A percentile compares a stretch with the other conserved stretches of the same genome.
These are phyloP conservation scores for Anastrepha obliqua DNA, from an alignment of 1,140 invertebrate species.

Conservation along the genomic window DNA sequence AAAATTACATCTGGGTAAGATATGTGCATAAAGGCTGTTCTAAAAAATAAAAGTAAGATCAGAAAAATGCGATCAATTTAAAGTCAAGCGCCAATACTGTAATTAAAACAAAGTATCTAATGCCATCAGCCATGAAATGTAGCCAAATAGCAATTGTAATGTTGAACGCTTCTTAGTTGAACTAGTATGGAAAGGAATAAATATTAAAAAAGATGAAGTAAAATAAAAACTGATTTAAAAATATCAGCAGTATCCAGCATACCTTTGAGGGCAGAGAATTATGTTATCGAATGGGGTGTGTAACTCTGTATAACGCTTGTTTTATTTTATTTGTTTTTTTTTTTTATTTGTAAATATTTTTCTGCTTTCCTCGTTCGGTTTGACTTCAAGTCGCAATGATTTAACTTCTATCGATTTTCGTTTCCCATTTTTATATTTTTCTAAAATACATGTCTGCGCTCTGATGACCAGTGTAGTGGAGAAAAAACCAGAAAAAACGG, in stretches of 20 bases:
- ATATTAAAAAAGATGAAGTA: too few relatives aligned
- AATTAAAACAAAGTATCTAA: constrained; percentile 30
- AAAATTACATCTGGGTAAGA: constrained; percentile 8
- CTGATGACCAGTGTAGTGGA: neutral
- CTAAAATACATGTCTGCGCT: neutral
- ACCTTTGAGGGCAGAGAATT: neutral
- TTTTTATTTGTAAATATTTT: neutral
- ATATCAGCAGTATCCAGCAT: neutral
- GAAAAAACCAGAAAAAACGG: neutral
- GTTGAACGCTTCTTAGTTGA: neutral
- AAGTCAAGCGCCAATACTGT: neutral
- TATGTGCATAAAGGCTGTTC: neutral
- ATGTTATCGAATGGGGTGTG: neutral
- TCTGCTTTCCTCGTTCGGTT: too few relatives aligned
- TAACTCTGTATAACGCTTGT: neutral
- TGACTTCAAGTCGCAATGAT: neutral
- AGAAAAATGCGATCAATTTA: neutral
- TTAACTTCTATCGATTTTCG: neutral
- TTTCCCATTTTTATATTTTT: neutral
- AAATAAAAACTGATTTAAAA: neutral
- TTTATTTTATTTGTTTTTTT: neutral
- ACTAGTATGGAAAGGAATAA: neutral
- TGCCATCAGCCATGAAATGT: neutral
- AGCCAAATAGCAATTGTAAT: neutral
- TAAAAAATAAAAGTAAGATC: neutral